Conservation (phyloP, 2,797 vertebrate genomes). For the Characodon lateralis region DNA sequence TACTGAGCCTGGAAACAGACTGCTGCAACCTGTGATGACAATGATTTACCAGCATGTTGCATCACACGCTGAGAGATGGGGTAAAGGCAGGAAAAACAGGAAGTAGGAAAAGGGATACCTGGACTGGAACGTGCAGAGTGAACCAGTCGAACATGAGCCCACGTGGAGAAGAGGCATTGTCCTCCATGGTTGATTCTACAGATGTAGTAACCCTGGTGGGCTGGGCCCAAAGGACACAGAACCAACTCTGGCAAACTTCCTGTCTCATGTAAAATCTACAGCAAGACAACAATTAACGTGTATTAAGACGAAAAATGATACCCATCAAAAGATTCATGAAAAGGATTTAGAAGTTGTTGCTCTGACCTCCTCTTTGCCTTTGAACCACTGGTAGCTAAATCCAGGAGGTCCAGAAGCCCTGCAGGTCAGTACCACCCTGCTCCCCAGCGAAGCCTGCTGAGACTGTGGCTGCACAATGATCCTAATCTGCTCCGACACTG, state of each 20-base stretch:
- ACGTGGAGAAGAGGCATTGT: constrained; percentile 81
- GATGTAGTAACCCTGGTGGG: constrained; percentile 80
- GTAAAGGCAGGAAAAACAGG: background rate
- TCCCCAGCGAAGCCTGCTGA: constrained; percentile 67
- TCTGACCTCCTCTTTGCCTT: constrained; percentile 83
- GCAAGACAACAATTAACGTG: background rate
- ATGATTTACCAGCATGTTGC: background rate
- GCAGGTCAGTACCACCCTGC: constrained; percentile 78
- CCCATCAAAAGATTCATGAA: background rate
- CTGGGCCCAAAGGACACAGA: constrained; percentile 47
- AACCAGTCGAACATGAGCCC: constrained; percentile 77
- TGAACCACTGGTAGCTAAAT: constrained; percentile 88
- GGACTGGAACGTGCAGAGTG: constrained; percentile 61
- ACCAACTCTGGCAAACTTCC: constrained; percentile 76
- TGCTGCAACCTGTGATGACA: constrained; percentile 65
- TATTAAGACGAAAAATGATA: background rate
- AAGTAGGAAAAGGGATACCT: constrained; percentile 56
- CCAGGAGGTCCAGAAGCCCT: constrained; percentile 71
- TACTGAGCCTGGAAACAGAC: constrained; percentile 69
- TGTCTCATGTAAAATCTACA: constrained; percentile 75
- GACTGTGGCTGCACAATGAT: constrained; percentile 81
- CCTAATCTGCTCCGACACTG: constrained; percentile 68
- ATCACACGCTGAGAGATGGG: background rate
- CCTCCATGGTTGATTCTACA: constrained; percentile 83
- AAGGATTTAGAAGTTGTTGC: background rate